phyloP scores from a whole-genome alignment of 2,888 invertebrate species.

The Cancer borealis region DNA sequence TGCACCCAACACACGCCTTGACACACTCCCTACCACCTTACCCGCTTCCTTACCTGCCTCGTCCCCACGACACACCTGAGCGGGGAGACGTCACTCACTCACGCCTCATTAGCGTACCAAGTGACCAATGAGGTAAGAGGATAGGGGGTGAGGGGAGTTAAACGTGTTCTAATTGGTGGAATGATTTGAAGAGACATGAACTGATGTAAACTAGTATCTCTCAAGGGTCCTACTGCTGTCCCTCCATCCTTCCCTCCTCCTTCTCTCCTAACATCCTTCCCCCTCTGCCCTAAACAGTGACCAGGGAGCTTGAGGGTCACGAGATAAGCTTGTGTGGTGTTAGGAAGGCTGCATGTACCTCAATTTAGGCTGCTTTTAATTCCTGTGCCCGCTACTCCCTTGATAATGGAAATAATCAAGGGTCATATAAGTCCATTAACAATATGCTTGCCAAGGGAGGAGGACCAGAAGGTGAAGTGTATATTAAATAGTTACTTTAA shows the following conservation, averaged over 20 bases:
- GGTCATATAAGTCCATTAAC: background rate
- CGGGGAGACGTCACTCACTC: background rate
- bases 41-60: background rate
- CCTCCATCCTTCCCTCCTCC: background rate
- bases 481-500: background rate
- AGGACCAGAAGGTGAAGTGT: background rate
- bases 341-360: background rate
- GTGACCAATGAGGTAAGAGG: background rate
- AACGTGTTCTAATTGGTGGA: background rate
- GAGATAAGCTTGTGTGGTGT: conserved; percentile 13
- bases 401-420: background rate
- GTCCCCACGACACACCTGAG: background rate
- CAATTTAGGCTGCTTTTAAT: background rate
- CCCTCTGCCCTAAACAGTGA: background rate
- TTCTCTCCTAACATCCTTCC: background rate
- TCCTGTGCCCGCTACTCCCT: background rate
- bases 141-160: background rate
- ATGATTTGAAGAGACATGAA: conserved; percentile 12
- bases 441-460: background rate
- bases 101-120: background rate
- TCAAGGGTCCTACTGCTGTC: background rate
- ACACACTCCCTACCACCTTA: background rate
- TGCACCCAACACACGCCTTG: background rate
- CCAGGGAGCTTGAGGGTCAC: background rate
- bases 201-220: conserved; percentile 16